A percentile compares a stretch with the other conserved stretches of the same genome.
phyloP scores from a whole-genome alignment of 2,113 vertebrate genomes.

The Gnathonemus echidnorhynchus region DNA sequence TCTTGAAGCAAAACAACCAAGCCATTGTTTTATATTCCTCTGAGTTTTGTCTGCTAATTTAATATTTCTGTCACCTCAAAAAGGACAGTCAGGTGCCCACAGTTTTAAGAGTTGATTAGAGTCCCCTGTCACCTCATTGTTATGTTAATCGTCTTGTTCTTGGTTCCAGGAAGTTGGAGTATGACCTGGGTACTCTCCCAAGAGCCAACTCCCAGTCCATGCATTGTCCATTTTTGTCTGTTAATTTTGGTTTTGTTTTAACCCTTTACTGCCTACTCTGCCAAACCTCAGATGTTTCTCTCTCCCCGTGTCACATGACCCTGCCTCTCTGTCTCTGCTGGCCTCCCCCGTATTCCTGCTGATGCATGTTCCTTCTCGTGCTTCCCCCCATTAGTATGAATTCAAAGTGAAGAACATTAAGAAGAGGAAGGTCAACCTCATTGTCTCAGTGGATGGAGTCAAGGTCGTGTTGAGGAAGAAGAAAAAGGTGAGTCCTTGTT shows the following conservation, averaged over 20 bases:
- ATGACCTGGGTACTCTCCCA: not conserved
- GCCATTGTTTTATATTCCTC: not conserved
- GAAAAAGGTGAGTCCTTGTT: constrained; percentile 71
- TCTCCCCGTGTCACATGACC: not conserved
- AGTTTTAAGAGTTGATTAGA: not conserved
- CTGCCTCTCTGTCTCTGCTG: not conserved
- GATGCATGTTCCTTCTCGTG: not conserved
- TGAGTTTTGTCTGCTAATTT: not conserved
- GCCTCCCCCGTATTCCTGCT: not conserved
- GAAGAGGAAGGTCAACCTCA: constrained; percentile 94
- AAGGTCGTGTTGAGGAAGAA: constrained; percentile 88
- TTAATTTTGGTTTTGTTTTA: not conserved
- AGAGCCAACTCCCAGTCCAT: not conserved
- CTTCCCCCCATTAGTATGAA: constrained; percentile 70
- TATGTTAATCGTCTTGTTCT: not conserved
- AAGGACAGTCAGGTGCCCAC: not conserved
- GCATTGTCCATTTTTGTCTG: not conserved
- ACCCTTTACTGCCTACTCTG: not conserved
- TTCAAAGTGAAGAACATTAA: constrained; percentile 98
- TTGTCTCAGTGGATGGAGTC: constrained; percentile 81
- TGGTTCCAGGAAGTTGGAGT: not conserved
- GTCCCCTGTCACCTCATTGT: not conserved
- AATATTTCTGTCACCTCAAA: not conserved
- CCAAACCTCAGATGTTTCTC: not conserved
- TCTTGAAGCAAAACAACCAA: not conserved